Conservation (phyloP, 1,140 invertebrate species). For the Drosophila punjabiensis region DNA sequence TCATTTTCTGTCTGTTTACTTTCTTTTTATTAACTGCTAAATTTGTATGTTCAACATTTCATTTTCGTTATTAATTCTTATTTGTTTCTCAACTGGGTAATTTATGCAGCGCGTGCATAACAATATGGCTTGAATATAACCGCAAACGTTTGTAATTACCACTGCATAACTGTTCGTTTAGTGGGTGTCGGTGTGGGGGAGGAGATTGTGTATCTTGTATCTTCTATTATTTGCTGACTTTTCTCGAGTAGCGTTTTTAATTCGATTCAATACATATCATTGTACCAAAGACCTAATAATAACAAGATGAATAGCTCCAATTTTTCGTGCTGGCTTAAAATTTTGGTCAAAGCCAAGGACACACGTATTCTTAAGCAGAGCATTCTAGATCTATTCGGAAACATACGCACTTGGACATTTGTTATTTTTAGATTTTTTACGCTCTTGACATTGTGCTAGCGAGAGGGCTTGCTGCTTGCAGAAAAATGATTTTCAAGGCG, state of each 20-base stretch:
- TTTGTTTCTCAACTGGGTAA: slow-evolving; percentile 71
- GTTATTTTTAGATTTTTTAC: not conserved
- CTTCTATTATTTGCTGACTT: slow-evolving; percentile 44
- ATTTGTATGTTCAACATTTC: slow-evolving; percentile 82
- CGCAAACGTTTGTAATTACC: slow-evolving; percentile 55
- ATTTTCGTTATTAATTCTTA: slow-evolving; percentile 69
- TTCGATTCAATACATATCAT: slow-evolving; percentile 52
- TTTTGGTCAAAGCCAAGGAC: too few species aligned
- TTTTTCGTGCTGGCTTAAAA: not conserved
- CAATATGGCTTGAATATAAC: slow-evolving; percentile 82
- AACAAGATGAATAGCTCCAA: not conserved
- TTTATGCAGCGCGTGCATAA: slow-evolving; percentile 77
- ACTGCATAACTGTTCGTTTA: slow-evolving; percentile 56
- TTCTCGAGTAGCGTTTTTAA: slow-evolving; percentile 49
- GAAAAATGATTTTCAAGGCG: not conserved
- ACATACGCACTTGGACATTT: not conserved
- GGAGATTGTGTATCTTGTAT: slow-evolving; percentile 48
- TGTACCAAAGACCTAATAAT: not conserved
- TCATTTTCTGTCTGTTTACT: slow-evolving; percentile 53
- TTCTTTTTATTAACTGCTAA: slow-evolving; percentile 75
- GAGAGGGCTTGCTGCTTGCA: not conserved
- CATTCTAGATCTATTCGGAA: not conserved
- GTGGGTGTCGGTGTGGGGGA: slow-evolving; percentile 29
- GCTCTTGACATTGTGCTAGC: not conserved
- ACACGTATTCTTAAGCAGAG: not conserved